A percentile compares a stretch with the other conserved stretches of the same genome.
Conservation (phyloP, 2,888 invertebrate species). For the Prosapia bicincta region DNA sequence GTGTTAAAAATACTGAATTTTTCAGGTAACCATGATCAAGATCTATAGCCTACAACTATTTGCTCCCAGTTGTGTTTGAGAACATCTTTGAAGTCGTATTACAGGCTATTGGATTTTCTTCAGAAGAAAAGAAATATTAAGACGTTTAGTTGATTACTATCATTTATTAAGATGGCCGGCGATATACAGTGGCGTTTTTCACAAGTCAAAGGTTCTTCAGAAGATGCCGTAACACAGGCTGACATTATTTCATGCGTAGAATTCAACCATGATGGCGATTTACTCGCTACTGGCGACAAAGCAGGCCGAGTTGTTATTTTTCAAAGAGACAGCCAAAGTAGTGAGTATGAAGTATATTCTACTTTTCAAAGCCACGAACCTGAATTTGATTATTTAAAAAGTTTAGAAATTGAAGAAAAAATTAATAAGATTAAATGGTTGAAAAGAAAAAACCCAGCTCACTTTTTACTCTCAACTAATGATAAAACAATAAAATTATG, state of each 20-base stretch:
- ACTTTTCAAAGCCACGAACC: constrained; percentile 99
- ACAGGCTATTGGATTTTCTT: not conserved
- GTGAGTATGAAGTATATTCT: constrained; percentile 99
- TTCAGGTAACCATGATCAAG: not conserved
- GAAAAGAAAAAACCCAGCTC: constrained; percentile 94
- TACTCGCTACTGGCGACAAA: constrained; percentile 98
- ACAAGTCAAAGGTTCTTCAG: constrained; percentile 98
- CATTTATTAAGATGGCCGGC: constrained; percentile 46
- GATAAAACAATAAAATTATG: constrained; percentile 68
- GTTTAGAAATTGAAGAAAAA: constrained; percentile 99
- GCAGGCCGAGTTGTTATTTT: constrained; percentile 99
- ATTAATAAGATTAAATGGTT: constrained; percentile 99
- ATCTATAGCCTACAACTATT: not conserved
- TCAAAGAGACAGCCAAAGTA: constrained; percentile 79
- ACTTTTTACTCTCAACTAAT: constrained; percentile 97
- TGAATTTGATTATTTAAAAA: constrained; percentile 99
- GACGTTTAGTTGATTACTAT: no score
- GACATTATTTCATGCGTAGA: constrained; percentile 99
- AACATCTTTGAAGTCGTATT: not conserved
- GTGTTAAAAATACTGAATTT: not conserved
- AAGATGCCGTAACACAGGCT: constrained; percentile 98
- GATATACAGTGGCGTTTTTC: constrained; percentile 99
- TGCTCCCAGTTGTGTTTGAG: not conserved
- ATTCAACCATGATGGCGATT: constrained; percentile 98
- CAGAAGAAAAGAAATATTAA: not conserved